A percentile compares a stretch with the other conserved stretches of the same genome.
Evolutionary conservation across 2,797 vertebrate species (phyloP).

Genomic region (Urocyon cinereoargenteus): DNA sequence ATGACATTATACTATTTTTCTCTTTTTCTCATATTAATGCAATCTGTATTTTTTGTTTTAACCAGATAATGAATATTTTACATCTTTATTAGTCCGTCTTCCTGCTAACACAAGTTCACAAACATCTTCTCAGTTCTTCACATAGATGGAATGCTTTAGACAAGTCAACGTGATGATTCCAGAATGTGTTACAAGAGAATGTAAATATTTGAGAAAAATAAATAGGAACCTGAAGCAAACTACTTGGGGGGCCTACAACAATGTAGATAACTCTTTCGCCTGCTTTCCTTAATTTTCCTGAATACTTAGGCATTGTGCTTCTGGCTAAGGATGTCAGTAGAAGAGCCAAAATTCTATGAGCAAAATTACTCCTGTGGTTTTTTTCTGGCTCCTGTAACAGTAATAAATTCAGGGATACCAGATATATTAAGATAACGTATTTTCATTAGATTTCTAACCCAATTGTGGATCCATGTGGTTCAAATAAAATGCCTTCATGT

Average conservation of each 20-base stretch:
- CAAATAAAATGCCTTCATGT: constrained; percentile 60
- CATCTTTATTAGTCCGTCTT: constrained; percentile 4
- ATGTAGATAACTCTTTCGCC: background rate
- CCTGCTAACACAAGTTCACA: constrained; percentile 57
- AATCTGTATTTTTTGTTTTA: constrained; percentile 36
- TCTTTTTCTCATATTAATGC: background rate
- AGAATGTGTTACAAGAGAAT: constrained; percentile 66
- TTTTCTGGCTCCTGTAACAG: constrained; percentile 46
- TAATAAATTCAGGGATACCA: constrained; percentile 71
- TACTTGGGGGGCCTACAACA: constrained; percentile 70
- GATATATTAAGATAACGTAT: constrained; percentile 74
- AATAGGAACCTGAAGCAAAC: constrained; percentile 73
- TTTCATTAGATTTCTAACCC: constrained; percentile 71
- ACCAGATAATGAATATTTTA: constrained; percentile 25
- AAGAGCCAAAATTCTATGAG: constrained; percentile 58
- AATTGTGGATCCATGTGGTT: constrained; percentile 56
- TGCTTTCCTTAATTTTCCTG: constrained; percentile 63
- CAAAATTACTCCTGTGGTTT: constrained; percentile 66
- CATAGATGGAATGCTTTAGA: constrained; percentile 57
- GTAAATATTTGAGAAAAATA: constrained; percentile 79
- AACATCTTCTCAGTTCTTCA: constrained; percentile 52
- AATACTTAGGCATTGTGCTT: constrained; percentile 70
- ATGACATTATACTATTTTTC: background rate
- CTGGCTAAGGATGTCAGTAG: constrained; percentile 62
- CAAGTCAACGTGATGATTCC: constrained; percentile 38